phyloP scores from a whole-genome alignment of 2,113 vertebrate genomes.

The Raja brachyura region DNA sequence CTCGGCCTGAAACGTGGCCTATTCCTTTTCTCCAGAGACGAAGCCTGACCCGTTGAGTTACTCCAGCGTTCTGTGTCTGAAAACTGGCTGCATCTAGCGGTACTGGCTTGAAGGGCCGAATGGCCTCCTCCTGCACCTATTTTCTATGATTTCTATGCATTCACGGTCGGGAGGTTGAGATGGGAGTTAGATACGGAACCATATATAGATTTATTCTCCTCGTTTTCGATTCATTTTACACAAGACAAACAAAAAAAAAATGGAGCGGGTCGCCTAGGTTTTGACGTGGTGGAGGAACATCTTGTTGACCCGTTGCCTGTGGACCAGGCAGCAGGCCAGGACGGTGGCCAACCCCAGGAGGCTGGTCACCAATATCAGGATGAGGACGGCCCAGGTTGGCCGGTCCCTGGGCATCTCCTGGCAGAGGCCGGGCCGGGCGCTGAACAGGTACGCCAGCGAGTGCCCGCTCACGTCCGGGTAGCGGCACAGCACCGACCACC shows the following conservation, averaged over 20 bases:
- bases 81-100: too few relatives aligned
- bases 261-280: not conserved
- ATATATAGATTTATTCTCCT: slow-evolving; percentile 20
- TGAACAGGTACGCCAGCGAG: not conserved
- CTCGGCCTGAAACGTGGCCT: too few relatives aligned
- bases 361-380: not conserved
- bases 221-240: slow-evolving; percentile 2
- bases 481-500: slow-evolving; percentile 64
- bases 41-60: too few relatives aligned
- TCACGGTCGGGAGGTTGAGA: not conserved
- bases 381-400: not conserved
- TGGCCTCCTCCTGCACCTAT: too few relatives aligned
- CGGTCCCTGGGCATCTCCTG: not conserved
- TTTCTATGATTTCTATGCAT: too few relatives aligned
- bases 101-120: too few relatives aligned
- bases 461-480: slow-evolving; percentile 38
- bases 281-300: slow-evolving; percentile 31
- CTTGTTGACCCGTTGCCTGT: not conserved
- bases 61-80: too few relatives aligned
- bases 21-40: too few relatives aligned
- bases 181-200: not conserved
- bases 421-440: not conserved
- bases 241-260: not conserved
- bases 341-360: not conserved
- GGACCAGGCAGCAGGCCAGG: not conserved